Percentiles rank a stretch among this genome's conserved stretches.
Conservation (phyloP, 2,888 invertebrate genomes). For the Homarus gammarus region DNA sequence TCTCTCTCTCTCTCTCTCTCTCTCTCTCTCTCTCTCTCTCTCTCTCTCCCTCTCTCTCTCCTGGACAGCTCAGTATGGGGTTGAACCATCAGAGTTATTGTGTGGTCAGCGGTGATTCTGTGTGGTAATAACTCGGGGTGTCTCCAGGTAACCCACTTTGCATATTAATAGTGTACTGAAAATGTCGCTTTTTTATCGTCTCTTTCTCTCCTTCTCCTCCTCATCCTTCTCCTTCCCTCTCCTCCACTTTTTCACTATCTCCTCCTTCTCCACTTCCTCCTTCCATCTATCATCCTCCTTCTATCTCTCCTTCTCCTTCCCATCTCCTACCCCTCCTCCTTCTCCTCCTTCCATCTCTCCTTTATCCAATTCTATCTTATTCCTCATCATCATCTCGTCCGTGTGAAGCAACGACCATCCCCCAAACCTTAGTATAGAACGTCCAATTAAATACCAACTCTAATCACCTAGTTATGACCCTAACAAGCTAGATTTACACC, state of each 20-base stretch:
- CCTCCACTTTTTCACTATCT: neutral
- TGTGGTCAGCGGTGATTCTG: constrained; percentile 5
- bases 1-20: too few relatives aligned
- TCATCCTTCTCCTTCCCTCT: neutral
- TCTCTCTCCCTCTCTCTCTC: neutral
- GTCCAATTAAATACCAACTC: too few relatives aligned
- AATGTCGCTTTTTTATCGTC: neutral
- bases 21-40: neutral
- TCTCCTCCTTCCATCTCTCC: too few relatives aligned
- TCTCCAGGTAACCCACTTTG: constrained; percentile 53
- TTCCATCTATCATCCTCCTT: neutral
- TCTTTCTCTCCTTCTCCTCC: neutral
- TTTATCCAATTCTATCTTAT: too few relatives aligned
- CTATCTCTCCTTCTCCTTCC: neutral
- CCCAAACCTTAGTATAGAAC: too few relatives aligned
- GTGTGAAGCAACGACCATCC: too few relatives aligned
- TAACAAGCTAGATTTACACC: too few relatives aligned
- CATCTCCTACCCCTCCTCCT: neutral
- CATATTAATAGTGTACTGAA: constrained; percentile 56
- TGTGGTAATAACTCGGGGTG: constrained; percentile 33
- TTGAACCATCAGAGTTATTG: too few relatives aligned
- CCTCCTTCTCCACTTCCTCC: neutral
- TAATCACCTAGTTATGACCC: too few relatives aligned
- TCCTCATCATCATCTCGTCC: too few relatives aligned
- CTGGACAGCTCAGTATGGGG: too few relatives aligned